A percentile compares a stretch with the other conserved stretches of the same genome.
phyloP scores from a whole-genome alignment of 2,797 vertebrate genomes.

The Mormyrops attenuatus region DNA sequence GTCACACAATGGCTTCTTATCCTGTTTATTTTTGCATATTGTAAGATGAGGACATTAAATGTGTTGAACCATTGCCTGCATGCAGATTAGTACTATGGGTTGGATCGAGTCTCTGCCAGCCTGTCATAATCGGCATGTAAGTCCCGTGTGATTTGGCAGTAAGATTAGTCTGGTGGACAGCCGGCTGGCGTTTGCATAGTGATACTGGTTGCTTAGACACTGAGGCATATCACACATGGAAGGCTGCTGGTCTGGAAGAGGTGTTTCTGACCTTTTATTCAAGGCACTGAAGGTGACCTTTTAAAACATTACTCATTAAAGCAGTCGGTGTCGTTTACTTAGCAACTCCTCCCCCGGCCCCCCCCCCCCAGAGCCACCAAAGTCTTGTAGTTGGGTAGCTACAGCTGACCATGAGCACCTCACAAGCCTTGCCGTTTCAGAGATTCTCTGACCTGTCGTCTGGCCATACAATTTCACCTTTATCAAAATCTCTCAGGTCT shows the following conservation, averaged over 20 bases:
- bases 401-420: not conserved
- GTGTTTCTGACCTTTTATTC: not conserved
- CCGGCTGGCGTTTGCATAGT: not conserved
- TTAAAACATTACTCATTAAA: constrained; percentile 12
- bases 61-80: not conserved
- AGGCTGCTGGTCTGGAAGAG: not conserved
- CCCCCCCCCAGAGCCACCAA: not conserved
- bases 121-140: not conserved
- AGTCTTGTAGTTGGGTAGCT: not conserved
- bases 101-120: not conserved
- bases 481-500: not conserved
- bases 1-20: not conserved
- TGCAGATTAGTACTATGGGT: not conserved
- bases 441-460: not conserved
- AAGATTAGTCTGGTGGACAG: not conserved
- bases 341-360: not conserved
- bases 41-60: not conserved
- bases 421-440: not conserved
- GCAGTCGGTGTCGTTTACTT: not conserved
- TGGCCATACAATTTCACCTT: not conserved
- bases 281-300: not conserved
- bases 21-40: not conserved
- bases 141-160: not conserved
- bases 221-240: not conserved
- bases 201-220: not conserved